Conservation (phyloP, 2,888 invertebrate species). For the Drosophila buzzatii region DNA sequence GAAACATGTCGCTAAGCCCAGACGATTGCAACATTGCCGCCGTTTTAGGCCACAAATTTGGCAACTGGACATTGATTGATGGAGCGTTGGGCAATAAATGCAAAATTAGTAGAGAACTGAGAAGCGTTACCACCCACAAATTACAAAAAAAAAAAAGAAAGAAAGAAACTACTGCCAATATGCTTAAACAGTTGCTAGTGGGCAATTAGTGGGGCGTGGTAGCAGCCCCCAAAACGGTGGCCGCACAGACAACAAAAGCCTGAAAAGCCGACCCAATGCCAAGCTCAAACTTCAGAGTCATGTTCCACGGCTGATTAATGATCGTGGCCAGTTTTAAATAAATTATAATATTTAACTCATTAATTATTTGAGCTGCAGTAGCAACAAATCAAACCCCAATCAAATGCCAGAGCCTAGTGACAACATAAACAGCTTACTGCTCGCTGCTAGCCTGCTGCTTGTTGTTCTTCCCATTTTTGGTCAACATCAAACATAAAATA, state of each 20-base stretch:
- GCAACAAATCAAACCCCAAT: slow-evolving; percentile 72
- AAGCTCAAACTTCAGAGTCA: slow-evolving; percentile 47
- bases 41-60: slow-evolving; percentile 32
- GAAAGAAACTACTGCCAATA: slow-evolving; percentile 14
- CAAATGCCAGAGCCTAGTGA: slow-evolving; percentile 65
- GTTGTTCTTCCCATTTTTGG: slow-evolving; percentile 69
- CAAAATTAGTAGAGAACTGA: slow-evolving; percentile 63
- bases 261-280: slow-evolving; percentile 52
- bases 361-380: slow-evolving; percentile 72
- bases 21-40: slow-evolving; percentile 59
- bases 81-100: slow-evolving; percentile 75
- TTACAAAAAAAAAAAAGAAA: not conserved
- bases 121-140: slow-evolving; percentile 73
- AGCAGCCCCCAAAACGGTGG: slow-evolving; percentile 64
- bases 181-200: slow-evolving; percentile 43
- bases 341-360: slow-evolving; percentile 78
- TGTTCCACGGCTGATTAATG: slow-evolving; percentile 76
- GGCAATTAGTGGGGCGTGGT: slow-evolving; percentile 75
- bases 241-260: slow-evolving; percentile 47
- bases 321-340: slow-evolving; percentile 68
- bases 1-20: slow-evolving; percentile 46
- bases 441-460: slow-evolving; percentile 10
- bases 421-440: slow-evolving; percentile 50
- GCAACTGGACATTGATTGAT: slow-evolving; percentile 75
- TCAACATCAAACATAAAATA: slow-evolving; percentile 36